Evolutionary conservation across 2,888 invertebrate species (phyloP), one percentile per base, ranked within the genome.

Genomic region (Ormyrus labotus): DNA sequence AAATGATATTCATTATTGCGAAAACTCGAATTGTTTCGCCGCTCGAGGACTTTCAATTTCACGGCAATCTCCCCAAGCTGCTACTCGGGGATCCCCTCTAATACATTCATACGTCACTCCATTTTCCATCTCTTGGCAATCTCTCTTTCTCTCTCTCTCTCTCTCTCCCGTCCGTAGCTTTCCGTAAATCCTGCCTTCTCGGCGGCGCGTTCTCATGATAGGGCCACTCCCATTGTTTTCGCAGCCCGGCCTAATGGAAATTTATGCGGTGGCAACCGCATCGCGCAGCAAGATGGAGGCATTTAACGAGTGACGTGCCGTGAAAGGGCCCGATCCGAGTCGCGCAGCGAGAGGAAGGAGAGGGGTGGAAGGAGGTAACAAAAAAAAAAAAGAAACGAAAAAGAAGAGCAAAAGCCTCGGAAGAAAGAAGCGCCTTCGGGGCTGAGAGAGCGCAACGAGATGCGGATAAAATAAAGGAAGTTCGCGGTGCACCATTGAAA

Each of bases 161-260:
- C 58, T 34, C 47, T 51, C 65, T 47, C 53, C 11, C 11, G 53
- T 34, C 53, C 60, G 47, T 64, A 57, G 72, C 77, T 80, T 80
- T 82, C 80, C 77, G 80, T 80, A 77, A 82, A 77, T 80, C 82
- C 77, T 60, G 70, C 75, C 72, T 71, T 19, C 70, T 79, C 67
- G 78, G 13, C 10, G 19, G 78, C 81, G 83, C 80, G 83, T 81
- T 76, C 76, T 78, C 77, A 55, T 73, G 78, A 74, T 78, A 80
- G 82, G 83, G 82, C 84, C 83, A 83, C 83, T 85, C 84, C 84
- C 82, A 85, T 85, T 85, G 85, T 85, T 85, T 85, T 79, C 84
- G 80, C 76, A 58, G 70, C 81, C 77, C 51, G 68, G 81, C 81
- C 84, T 85, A 85, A 85, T 85, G 84, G 84, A 84, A 85, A 85